These are phyloP conservation scores for Mohoua ochrocephala DNA, from an alignment of 2,113 vertebrate genomes.

Conservation along the genomic window DNA sequence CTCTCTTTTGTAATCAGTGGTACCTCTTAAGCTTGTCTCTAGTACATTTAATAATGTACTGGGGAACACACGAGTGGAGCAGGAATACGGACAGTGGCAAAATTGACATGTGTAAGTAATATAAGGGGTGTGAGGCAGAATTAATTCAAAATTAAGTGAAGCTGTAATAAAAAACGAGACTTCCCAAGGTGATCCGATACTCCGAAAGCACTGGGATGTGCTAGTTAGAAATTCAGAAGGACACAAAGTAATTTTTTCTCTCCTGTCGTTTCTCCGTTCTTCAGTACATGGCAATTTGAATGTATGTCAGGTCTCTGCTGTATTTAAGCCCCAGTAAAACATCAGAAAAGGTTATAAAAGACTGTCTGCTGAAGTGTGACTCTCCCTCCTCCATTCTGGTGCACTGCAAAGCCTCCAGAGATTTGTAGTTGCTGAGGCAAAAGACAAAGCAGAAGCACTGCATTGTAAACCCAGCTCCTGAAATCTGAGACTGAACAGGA, in stretches of 20 bases:
- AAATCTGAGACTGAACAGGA: not conserved
- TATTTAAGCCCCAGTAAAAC: not conserved
- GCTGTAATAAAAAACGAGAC: not conserved
- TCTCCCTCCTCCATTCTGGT: not conserved
- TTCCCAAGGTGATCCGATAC: not conserved
- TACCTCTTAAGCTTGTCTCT: not conserved
- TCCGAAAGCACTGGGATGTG: not conserved
- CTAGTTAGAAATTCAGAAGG: not conserved
- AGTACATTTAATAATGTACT: not conserved
- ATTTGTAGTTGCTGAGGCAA: not conserved
- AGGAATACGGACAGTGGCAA: not conserved
- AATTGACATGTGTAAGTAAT: not conserved
- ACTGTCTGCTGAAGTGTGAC: not conserved
- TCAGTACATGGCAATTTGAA: not conserved
- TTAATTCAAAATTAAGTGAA: not conserved
- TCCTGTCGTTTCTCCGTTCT: not conserved
- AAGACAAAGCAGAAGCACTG: not conserved
- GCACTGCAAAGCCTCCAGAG: not conserved
- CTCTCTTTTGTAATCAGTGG: not conserved
- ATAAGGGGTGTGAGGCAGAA: not conserved
- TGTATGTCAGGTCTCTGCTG: not conserved
- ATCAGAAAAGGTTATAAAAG: conserved; percentile 9
- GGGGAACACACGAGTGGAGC: not conserved
- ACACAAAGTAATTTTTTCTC: not conserved
- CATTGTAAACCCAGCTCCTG: not conserved